A percentile compares a stretch with the other conserved stretches of the same genome.
Evolutionary conservation across 2,888 invertebrate species (phyloP).

Genomic region (Dusona sp.): DNA sequence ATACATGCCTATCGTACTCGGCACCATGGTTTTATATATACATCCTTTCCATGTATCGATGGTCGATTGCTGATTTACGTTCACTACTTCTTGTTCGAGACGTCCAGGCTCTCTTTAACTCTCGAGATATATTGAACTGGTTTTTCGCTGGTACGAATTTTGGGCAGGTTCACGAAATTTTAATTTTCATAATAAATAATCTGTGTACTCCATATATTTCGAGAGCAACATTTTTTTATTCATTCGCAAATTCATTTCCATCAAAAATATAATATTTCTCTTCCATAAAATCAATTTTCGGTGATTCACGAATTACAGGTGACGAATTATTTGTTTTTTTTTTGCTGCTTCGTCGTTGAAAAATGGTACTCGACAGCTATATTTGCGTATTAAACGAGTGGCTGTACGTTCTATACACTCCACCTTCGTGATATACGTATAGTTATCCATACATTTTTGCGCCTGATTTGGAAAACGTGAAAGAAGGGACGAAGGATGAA

Average conservation of each 20-base stretch:
- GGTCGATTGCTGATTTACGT: constrained; percentile 50
- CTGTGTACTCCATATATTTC: neutral
- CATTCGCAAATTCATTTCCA: neutral
- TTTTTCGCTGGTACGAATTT: neutral
- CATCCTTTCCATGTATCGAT: constrained; percentile 1
- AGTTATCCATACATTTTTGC: constrained; percentile 44
- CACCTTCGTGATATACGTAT: constrained; percentile 3
- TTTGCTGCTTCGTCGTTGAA: constrained; percentile 26
- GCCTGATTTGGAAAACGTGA: constrained; percentile 40
- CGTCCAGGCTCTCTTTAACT: neutral
- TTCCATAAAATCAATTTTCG: neutral
- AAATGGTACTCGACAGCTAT: constrained; percentile 29
- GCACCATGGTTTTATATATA: constrained; percentile 22
- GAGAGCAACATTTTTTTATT: neutral
- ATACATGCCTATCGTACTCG: constrained; percentile 17
- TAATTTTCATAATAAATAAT: neutral
- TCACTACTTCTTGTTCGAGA: constrained; percentile 44
- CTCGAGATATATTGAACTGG: neutral
- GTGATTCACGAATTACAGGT: neutral
- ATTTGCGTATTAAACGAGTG: constrained; percentile 48
- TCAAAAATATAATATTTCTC: neutral
- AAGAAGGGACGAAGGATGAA: constrained; percentile 19
- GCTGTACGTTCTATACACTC: constrained; percentile 11
- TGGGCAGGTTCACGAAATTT: neutral
- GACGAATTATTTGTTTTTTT: neutral